Evolutionary conservation across 2,888 invertebrate genomes (phyloP), one percentile per base, ranked within the genome.

Genomic region (Anagyrus pseudococci): DNA sequence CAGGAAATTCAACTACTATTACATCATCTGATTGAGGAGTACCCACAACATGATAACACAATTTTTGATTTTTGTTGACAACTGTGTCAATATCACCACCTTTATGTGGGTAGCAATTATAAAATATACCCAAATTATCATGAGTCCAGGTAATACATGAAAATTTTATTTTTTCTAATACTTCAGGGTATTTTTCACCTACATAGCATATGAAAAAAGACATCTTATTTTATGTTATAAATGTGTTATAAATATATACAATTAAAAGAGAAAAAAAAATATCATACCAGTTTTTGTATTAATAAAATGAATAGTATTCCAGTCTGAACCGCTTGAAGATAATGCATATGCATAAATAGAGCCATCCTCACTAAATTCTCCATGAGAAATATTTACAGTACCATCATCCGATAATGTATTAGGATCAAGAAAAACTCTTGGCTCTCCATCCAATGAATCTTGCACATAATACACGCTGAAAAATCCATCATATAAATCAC

Each of bases 61-160:
- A 84, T 79, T 97, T 97, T 82, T 99, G 98, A 82, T 95, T 89
- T 75, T 91, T 86, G 80, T 92, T 94, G 71, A 89, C 87, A 64
- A 89, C 87, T 0, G 96, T 96, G 83, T 96, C 96, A 0, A 94
- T 94, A 1, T 98, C 98, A 83, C 96, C 94, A 55, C 85, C 85
- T 75, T 91, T 89, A 50, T 91, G 89, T 1, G 92, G 90, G 82
- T 94, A 97, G 33, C 89, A 86, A 59, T 91, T 92, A 82, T 98
- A 99, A 82, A 99, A 98, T 71, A 98, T 86, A 46, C 98, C 98
- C 75, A 89, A 88, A 80, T 96, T 91, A 81, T 98, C 97, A 77
- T 94, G 94, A 26, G 94, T 94, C 98, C 98, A 99, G 0, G 93
- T 86, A 82, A 98, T 88, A 15, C 89, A 86, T 1, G 96, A 92